phyloP scores from a whole-genome alignment of 1,140 invertebrate genomes.

The Kradibia gibbosae region DNA sequence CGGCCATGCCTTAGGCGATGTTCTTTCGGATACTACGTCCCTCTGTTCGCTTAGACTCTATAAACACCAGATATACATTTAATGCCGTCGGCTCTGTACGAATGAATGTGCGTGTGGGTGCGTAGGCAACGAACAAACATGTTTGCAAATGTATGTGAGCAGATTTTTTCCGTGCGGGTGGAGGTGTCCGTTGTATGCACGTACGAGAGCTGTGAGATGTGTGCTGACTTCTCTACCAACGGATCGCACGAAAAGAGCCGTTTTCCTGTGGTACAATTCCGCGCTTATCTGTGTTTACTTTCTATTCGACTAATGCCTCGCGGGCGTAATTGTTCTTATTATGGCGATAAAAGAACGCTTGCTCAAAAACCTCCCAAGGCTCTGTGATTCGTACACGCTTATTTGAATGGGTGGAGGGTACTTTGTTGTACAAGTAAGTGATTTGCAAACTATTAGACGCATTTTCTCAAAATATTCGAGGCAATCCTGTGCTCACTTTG shows the following conservation, averaged over 20 bases:
- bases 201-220: background rate
- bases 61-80: constrained; percentile 63
- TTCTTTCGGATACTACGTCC: no score
- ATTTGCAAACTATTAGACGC: background rate
- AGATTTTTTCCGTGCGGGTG: background rate
- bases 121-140: background rate
- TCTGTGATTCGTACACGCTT: background rate
- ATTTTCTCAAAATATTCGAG: background rate
- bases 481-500: background rate
- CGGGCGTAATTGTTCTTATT: background rate
- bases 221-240: background rate
- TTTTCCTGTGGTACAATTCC: background rate
- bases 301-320: background rate
- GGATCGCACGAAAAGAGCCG: background rate
- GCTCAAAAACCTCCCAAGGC: background rate
- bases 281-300: background rate
- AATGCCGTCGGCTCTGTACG: constrained; percentile 48
- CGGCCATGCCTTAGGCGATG: background rate
- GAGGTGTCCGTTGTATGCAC: background rate
- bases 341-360: background rate
- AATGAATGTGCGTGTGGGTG: background rate
- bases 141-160: background rate
- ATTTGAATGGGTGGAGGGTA: background rate
- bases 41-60: constrained; percentile 36
- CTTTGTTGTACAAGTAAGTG: background rate